Percentiles rank a stretch among this genome's conserved stretches.
These are phyloP conservation scores for Zaprionus kolodkinae DNA, from an alignment of 1,140 invertebrate genomes.

Conservation along the genomic window DNA sequence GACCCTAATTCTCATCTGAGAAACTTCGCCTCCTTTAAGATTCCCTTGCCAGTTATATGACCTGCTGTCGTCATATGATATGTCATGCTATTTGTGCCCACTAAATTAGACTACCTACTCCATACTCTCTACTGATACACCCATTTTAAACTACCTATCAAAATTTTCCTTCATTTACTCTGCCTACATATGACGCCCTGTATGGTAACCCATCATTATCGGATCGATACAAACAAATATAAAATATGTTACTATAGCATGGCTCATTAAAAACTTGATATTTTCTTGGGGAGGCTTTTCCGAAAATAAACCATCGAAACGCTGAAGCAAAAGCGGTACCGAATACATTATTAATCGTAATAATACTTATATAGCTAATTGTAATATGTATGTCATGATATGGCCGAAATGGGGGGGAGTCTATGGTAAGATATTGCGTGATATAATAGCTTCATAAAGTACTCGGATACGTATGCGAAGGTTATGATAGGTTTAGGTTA, in stretches of 20 bases:
- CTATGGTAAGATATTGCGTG: conserved; percentile 38
- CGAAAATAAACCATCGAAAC: conserved; percentile 17
- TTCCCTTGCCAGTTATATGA: not conserved
- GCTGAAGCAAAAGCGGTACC: conserved; percentile 35
- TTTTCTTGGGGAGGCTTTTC: not conserved
- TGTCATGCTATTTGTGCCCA: not conserved
- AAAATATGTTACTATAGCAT: not conserved
- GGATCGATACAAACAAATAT: conserved; percentile 9
- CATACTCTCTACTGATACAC: not conserved
- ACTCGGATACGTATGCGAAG: conserved; percentile 66
- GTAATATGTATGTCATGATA: conserved; percentile 76
- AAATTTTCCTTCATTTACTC: not conserved
- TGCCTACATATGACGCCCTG: not conserved
- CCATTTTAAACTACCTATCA: not conserved
- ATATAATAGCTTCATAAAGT: conserved; percentile 23
- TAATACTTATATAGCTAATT: conserved; percentile 70
- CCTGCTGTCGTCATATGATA: not conserved
- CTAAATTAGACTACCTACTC: not conserved
- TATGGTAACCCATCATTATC: not conserved
- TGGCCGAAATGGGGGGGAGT: conserved; percentile 49
- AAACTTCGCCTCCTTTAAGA: not conserved
- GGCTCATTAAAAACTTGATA: conserved; percentile 13
- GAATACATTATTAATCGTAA: conserved; percentile 58
- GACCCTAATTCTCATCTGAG: too few relatives aligned
- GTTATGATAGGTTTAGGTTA: conserved; percentile 44